Evolutionary conservation across 2,888 invertebrate species (phyloP), one percentile per base, ranked within the genome.

Genomic region (Lordiphosa fenestrarum): DNA sequence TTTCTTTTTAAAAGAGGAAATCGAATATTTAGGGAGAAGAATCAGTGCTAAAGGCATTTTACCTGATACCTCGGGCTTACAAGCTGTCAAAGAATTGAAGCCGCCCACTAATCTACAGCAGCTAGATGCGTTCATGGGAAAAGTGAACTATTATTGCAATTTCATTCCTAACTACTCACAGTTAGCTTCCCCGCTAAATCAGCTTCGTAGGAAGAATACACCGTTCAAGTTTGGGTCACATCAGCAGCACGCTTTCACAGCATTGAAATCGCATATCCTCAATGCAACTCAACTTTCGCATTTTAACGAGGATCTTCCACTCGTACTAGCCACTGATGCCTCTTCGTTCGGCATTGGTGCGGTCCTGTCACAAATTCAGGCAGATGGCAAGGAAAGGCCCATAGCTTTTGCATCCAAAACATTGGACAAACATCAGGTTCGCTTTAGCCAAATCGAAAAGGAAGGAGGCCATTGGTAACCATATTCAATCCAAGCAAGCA

Each of bases 61-160:
- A 10, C 35, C 35, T 35, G 35, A 35, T 35, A 35, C 35, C 7
- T 35, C 35, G 35, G 35, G 35, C 35, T 4, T 35, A 6, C 35
- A 35, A 35, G 35, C 35, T 35, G 35, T 35, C 35, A 35, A 35
- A 10, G 35, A 35, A 35, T 10, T 35, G 35, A 35, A 35, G 5
- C 35, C 35, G 10, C 7, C 35, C 4, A 21, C 21, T 21, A 39
- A 55, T 50, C 35, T 61, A 9, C 55, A 61, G 38, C 51, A 54
- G 54, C 65, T 9, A 10, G 56, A 73, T 49, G 59, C 77, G 13
- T 84, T 86, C 57, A 23, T 86, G 9, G 85, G 84, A 12, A 60
- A 86, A 12, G 66, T 85, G 23, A 80, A 84, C 58, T 88, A 84
- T 71, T 86, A 87, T 52, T 57, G 49, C 49, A 21, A 44, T 13